Conservation (phyloP, 2,797 vertebrate genomes). For the Leptodactylus fallax region DNA sequence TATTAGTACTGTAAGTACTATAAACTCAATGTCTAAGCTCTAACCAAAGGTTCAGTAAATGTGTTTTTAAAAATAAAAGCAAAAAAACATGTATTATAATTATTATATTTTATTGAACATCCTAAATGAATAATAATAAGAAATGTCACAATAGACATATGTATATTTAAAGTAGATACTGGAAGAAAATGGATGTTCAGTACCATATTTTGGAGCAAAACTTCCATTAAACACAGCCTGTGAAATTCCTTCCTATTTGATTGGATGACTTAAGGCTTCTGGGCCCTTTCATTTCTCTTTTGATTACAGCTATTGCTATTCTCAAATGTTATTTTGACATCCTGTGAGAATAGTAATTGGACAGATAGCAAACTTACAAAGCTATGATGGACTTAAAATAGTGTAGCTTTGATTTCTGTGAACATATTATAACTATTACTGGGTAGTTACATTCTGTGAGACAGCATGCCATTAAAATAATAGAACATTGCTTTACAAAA, state of each 20-base stretch:
- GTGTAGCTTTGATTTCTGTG: conserved; percentile 17
- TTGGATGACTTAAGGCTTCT: not conserved
- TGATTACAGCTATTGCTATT: conserved; percentile 37
- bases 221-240: not conserved
- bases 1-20: not conserved
- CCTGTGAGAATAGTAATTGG: conserved; percentile 14
- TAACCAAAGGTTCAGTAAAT: not conserved
- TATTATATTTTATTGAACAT: not conserved
- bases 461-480: conserved; percentile 37
- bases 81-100: not conserved
- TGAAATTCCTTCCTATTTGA: not conserved
- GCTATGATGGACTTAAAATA: conserved; percentile 25
- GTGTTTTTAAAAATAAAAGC: not conserved
- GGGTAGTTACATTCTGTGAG: conserved; percentile 9
- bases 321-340: conserved; percentile 32
- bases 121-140: not conserved
- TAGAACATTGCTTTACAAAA: conserved; percentile 21
- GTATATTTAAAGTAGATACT: not conserved
- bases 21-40: not conserved
- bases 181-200: not conserved
- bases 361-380: conserved; percentile 30
- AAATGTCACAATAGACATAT: not conserved
- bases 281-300: conserved; percentile 21
- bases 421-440: conserved; percentile 32
- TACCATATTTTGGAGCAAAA: not conserved